Evolutionary conservation across 2,888 invertebrate species (phyloP).

Genomic region (Congeria kusceri): DNA sequence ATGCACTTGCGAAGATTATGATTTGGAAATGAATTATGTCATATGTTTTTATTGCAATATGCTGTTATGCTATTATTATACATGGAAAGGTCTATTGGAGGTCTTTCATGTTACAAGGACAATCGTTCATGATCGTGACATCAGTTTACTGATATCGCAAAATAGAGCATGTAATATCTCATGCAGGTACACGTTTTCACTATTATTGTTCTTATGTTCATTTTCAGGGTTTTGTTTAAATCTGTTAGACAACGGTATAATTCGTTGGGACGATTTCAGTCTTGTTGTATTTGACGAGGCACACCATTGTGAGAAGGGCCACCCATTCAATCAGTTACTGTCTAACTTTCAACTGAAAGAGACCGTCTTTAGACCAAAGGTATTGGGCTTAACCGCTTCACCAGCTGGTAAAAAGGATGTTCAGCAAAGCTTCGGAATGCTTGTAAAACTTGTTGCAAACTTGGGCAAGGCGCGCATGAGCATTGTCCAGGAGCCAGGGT

Average conservation of each 20-base stretch:
- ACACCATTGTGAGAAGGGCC: slow-evolving; percentile 81
- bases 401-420: slow-evolving; percentile 78
- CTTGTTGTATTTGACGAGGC: slow-evolving; percentile 82
- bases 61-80: too few species aligned
- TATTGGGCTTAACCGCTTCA: slow-evolving; percentile 82
- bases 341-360: slow-evolving; percentile 62
- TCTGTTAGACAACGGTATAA: slow-evolving; percentile 64
- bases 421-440: slow-evolving; percentile 70
- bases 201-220: not conserved
- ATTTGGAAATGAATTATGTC: too few species aligned
- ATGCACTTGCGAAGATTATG: too few species aligned
- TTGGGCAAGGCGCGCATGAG: slow-evolving; percentile 72
- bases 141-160: too few species aligned
- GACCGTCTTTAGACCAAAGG: slow-evolving; percentile 61
- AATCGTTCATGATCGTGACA: too few species aligned
- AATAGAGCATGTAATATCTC: too few species aligned
- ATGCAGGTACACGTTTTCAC: too few species aligned
- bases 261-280: slow-evolving; percentile 78
- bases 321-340: slow-evolving; percentile 78
- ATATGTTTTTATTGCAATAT: too few species aligned
- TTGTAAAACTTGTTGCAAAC: slow-evolving; percentile 70
- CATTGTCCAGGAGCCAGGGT: slow-evolving; percentile 64
- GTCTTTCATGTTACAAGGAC: too few species aligned
- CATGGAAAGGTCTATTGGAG: too few species aligned
- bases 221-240: slow-evolving; percentile 77